Evolutionary conservation across 2,113 vertebrate genomes (phyloP).

Genomic region (Axis porcinus): DNA sequence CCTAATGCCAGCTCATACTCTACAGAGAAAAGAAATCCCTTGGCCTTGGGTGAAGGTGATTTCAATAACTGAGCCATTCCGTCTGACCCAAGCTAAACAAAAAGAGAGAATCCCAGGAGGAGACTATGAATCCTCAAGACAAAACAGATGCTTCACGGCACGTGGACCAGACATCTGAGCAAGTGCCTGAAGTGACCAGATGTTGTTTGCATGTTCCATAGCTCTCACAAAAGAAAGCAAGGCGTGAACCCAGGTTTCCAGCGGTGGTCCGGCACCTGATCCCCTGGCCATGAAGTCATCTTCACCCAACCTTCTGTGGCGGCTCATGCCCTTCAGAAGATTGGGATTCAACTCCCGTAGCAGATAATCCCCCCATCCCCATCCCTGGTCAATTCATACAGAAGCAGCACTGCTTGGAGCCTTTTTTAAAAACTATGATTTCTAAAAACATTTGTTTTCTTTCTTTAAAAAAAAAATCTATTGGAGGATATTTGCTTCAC

Average conservation of each 20-base stretch:
- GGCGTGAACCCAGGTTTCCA: background rate
- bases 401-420: background rate
- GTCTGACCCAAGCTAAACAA: background rate
- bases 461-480: background rate
- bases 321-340: background rate
- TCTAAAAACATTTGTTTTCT: background rate
- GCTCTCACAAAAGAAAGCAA: background rate
- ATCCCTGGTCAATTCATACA: background rate
- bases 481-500: background rate
- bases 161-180: background rate
- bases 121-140: background rate
- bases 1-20: background rate
- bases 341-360: background rate
- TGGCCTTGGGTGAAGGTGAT: background rate
- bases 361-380: background rate
- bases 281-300: background rate
- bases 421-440: background rate
- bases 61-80: background rate
- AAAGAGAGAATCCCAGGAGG: background rate
- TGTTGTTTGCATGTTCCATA: background rate
- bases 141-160: background rate
- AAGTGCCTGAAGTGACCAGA: background rate
- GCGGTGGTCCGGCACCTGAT: background rate
- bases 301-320: background rate
- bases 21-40: background rate